Percentiles rank a stretch among this genome's conserved stretches.
Conservation (phyloP, 2,888 invertebrate genomes). For the Serripes groenlandicus region DNA sequence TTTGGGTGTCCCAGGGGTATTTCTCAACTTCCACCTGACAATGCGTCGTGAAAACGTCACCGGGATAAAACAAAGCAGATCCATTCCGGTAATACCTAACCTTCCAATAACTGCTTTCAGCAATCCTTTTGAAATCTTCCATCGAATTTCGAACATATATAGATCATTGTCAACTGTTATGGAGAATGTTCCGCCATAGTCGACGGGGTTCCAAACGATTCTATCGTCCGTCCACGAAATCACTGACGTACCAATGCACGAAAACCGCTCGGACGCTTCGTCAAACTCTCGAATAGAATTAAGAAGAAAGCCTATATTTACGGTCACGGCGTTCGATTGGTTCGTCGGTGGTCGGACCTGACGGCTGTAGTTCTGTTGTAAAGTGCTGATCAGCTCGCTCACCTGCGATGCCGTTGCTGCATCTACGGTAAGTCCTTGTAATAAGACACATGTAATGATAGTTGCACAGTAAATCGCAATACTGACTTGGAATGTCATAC, state of each 20-base stretch:
- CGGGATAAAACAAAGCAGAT: neutral
- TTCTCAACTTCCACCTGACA: neutral
- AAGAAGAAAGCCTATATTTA: neutral
- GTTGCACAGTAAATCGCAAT: too few relatives aligned
- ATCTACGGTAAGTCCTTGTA: neutral
- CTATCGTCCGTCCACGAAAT: constrained; percentile 1
- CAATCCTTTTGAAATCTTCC: constrained; percentile 9
- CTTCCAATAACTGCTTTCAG: neutral
- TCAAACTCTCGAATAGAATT: constrained; percentile 6
- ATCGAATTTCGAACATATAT: neutral
- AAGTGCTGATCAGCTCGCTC: neutral
- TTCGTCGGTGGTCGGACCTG: neutral
- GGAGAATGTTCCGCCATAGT: neutral
- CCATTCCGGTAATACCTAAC: neutral
- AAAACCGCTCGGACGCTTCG: constrained; percentile 5
- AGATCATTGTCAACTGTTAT: neutral
- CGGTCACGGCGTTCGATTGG: neutral
- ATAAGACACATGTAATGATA: too few relatives aligned
- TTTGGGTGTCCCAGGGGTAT: constrained; percentile 13
- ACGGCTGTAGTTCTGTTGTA: constrained; percentile 7
- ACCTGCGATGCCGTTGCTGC: neutral
- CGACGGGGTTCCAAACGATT: neutral
- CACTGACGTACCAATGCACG: neutral
- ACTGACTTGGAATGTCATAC: too few relatives aligned
- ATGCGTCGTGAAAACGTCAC: neutral